Evolutionary conservation across 2,797 vertebrate genomes (phyloP), one percentile per base, ranked within the genome.

Genomic region (Artibeus jamaicensis): DNA sequence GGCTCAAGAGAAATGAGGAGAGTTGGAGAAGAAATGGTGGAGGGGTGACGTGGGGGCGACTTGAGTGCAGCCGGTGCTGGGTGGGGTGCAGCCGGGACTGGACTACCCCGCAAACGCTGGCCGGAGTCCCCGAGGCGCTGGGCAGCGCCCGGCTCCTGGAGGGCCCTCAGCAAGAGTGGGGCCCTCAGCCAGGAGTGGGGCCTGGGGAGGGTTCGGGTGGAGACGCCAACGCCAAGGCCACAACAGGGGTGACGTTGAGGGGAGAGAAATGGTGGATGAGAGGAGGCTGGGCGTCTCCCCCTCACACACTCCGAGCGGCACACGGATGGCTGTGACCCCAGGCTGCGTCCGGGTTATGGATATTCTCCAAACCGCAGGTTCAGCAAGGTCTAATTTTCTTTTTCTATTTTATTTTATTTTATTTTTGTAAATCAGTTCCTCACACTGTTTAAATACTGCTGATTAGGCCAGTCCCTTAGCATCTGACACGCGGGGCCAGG

Each of bases 1-100:
- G 19, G 3, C 42, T 57, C 42, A 14, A 6, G 16, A 77, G 6
- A 12, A 78, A 34, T 3, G 14, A 44, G 46, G 21, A 32, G n/a
- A 22, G 3, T 11, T 9, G 29, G 2, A 18, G 24, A 32, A 48
- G 34, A 11, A 48, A 29, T 1, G 34, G 5, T 8, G 22, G 21
- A 42, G 32, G 3, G 29, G 6, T 2, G 2, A 0, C 16, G 12
- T 1, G 15, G 26, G 42, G 7, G 1, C 0, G 5, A 5, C 26
- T 1, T 2, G 39, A 44, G 29, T 6, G 42, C 50, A 79, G 15
- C 7, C 11, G 5, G 24, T 0, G 5, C 1, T 0, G 21, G 15
- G 18, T 34, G 39, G 1, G 0, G 34, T 9, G 0, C 0, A 26
- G 29, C 62, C 7, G 26, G 19, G 5, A 15, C 0, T 0, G 0